Percentiles rank a stretch among this genome's conserved stretches.
Conservation (phyloP, 2,888 invertebrate genomes). For the Aethes cnicana region DNA sequence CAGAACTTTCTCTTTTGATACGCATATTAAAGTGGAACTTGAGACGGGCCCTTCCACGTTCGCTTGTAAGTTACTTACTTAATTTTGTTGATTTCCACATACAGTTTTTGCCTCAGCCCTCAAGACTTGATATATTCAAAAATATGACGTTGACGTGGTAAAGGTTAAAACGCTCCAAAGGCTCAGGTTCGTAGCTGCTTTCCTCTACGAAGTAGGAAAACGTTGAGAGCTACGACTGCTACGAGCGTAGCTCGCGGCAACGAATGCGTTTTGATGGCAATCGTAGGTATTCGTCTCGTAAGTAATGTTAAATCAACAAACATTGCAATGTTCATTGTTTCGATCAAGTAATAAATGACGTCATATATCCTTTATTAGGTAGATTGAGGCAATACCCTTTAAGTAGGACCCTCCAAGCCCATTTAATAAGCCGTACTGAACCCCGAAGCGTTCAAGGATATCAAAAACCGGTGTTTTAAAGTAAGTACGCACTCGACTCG, state of each 20-base stretch:
- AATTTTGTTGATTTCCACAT: background rate
- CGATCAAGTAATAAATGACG: too few relatives aligned
- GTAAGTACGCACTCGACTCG: conserved; percentile 20
- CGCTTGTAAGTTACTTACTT: background rate
- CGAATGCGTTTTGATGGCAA: too few relatives aligned
- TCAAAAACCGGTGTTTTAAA: conserved; percentile 25
- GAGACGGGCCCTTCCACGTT: background rate
- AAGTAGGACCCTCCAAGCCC: conserved; percentile 2
- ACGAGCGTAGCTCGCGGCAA: too few relatives aligned
- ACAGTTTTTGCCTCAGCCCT: background rate
- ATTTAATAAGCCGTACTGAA: conserved; percentile 26
- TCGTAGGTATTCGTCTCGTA: too few relatives aligned
- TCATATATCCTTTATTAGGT: background rate
- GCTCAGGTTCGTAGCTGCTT: too few relatives aligned
- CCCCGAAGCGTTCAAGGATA: conserved; percentile 15
- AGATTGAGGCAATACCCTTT: conserved; percentile 3
- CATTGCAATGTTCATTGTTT: too few relatives aligned
- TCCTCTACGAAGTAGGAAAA: too few relatives aligned
- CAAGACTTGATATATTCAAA: background rate
- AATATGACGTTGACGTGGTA: too few relatives aligned
- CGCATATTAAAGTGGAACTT: conserved; percentile 24
- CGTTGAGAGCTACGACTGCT: too few relatives aligned
- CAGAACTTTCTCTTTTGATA: conserved; percentile 28
- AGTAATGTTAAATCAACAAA: too few relatives aligned
- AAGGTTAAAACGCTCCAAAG: too few relatives aligned